Conservation (phyloP, 2,797 vertebrate species). For the Sebastes vulpes region DNA sequence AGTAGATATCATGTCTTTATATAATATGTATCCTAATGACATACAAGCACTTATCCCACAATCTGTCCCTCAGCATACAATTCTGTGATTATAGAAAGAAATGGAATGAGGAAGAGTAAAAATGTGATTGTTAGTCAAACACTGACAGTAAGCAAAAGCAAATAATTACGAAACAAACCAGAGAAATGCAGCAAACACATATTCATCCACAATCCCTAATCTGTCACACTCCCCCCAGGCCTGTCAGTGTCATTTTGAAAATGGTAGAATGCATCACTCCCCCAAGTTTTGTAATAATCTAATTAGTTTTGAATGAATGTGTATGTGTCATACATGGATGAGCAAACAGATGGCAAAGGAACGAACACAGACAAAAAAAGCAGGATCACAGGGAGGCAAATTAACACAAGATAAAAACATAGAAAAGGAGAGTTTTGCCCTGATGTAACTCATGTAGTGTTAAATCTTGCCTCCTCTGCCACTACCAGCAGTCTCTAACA, state of each 20-base stretch:
- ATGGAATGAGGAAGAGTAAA: background rate
- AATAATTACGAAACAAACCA: conserved; percentile 1
- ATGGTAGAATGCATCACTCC: background rate
- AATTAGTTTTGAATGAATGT: conserved; percentile 17
- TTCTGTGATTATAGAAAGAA: background rate
- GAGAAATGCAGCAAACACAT: background rate
- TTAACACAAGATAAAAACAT: background rate
- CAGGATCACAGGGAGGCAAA: background rate
- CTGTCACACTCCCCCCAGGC: background rate
- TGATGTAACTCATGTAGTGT: background rate
- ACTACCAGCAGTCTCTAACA: background rate
- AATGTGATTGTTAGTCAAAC: background rate
- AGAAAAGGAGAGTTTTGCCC: background rate
- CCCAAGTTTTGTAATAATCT: background rate
- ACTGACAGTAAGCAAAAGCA: background rate
- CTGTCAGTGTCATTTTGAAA: background rate
- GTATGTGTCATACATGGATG: conserved; percentile 10
- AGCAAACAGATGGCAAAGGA: conserved; percentile 33
- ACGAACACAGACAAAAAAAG: conserved; percentile 12
- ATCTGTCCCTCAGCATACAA: background rate
- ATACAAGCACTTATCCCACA: background rate
- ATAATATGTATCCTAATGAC: background rate
- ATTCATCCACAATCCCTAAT: conserved; percentile 3
- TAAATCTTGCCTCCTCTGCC: background rate
- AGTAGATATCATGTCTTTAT: background rate